These are phyloP conservation scores for Strix uralensis DNA, from an alignment of 2,113 vertebrate genomes.

Conservation along the genomic window DNA sequence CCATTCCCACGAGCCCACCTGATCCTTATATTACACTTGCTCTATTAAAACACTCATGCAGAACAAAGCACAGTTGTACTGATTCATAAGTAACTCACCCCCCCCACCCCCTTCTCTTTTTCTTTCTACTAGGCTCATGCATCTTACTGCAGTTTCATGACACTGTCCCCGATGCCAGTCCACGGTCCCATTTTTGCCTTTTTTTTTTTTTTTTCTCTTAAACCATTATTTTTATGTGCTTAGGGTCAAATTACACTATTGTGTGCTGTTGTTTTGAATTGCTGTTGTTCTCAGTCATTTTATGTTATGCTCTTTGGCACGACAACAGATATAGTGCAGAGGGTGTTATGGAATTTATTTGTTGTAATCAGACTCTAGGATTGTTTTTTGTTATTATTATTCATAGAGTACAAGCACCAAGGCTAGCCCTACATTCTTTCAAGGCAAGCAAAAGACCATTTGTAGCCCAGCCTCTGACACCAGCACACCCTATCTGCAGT, in stretches of 20 bases:
- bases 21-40: conserved; percentile 83
- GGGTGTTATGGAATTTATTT: conserved; percentile 48
- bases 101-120: conserved; percentile 34
- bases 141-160: conserved; percentile 62
- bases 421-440: neutral
- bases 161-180: conserved; percentile 46
- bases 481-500: neutral
- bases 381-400: conserved; percentile 58
- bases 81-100: conserved; percentile 79
- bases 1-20: conserved; percentile 83
- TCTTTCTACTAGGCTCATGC: conserved; percentile 61
- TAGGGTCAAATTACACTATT: conserved; percentile 44
- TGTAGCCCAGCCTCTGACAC: neutral
- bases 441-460: neutral
- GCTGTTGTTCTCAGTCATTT: conserved; percentile 57
- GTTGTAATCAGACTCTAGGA: conserved; percentile 52
- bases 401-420: neutral
- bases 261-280: conserved; percentile 45
- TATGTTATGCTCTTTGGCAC: conserved; percentile 52
- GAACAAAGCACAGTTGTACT: conserved; percentile 83
- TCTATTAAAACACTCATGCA: conserved; percentile 84
- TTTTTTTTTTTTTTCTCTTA: neutral
- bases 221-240: conserved; percentile 29
- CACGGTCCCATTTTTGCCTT: conserved; percentile 36
- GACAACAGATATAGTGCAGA: conserved; percentile 37